Percentiles rank a stretch among this genome's conserved stretches.
phyloP scores from a whole-genome alignment of 1,140 invertebrate species.

The Sycophaga agraensis region DNA sequence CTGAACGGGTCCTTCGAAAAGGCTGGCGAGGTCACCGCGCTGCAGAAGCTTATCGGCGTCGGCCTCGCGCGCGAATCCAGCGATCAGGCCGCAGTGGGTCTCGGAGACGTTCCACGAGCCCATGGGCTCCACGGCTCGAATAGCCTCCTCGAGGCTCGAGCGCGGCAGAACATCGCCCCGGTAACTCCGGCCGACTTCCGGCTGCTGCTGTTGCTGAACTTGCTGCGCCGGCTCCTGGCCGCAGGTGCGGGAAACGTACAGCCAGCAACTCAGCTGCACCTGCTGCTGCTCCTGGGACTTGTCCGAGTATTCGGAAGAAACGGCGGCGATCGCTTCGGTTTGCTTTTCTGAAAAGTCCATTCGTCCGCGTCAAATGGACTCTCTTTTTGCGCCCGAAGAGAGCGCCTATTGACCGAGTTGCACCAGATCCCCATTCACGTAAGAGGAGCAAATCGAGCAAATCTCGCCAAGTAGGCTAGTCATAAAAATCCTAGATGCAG shows the following conservation, averaged over 20 bases:
- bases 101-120: slow-evolving; percentile 49
- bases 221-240: slow-evolving; percentile 19
- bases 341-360: neutral
- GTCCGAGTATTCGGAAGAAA: neutral
- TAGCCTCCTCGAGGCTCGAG: slow-evolving; percentile 46
- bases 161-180: slow-evolving; percentile 33
- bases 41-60: slow-evolving; percentile 53
- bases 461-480: too few relatives aligned
- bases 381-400: too few relatives aligned
- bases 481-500: too few relatives aligned
- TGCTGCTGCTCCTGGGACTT: neutral
- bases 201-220: neutral
- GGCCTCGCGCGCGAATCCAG: slow-evolving; percentile 46
- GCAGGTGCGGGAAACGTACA: slow-evolving; percentile 47
- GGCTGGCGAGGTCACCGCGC: slow-evolving; percentile 43
- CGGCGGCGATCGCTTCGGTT: slow-evolving; percentile 6
- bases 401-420: too few relatives aligned
- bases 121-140: slow-evolving; percentile 39
- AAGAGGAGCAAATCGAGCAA: too few relatives aligned
- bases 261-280: slow-evolving; percentile 42
- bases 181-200: neutral
- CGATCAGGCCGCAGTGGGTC: slow-evolving; percentile 53
- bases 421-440: too few relatives aligned
- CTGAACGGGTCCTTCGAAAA: slow-evolving; percentile 53
- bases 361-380: too few relatives aligned